These are phyloP conservation scores for Apotomis turbidana DNA, from an alignment of 2,888 invertebrate genomes.

Conservation along the genomic window DNA sequence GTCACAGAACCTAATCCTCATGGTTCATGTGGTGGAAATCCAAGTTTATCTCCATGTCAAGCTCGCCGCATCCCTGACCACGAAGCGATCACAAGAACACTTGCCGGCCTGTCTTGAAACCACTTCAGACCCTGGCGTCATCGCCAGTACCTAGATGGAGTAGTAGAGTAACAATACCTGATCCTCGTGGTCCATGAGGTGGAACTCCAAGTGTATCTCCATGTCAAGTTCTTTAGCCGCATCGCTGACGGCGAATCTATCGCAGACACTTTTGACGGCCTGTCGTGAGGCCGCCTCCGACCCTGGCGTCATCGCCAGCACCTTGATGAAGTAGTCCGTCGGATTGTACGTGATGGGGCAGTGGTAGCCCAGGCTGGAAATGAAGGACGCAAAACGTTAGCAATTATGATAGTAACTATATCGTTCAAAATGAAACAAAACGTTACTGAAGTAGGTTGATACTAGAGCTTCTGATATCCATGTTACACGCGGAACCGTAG, in stretches of 20 bases:
- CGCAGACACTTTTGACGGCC: slow-evolving; percentile 89
- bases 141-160: slow-evolving; percentile 86
- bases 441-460: too few relatives aligned
- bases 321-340: slow-evolving; percentile 94
- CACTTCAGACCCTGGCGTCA: slow-evolving; percentile 90
- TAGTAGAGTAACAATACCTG: slow-evolving; percentile 63
- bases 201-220: slow-evolving; percentile 88
- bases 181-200: slow-evolving; percentile 81
- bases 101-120: slow-evolving; percentile 88
- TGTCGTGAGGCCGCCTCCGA: slow-evolving; percentile 88
- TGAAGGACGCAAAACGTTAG: slow-evolving; percentile 23
- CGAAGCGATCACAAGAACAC: slow-evolving; percentile 90
- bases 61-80: slow-evolving; percentile 90
- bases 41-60: slow-evolving; percentile 89
- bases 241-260: slow-evolving; percentile 90
- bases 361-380: slow-evolving; percentile 86
- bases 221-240: slow-evolving; percentile 90
- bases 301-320: slow-evolving; percentile 91
- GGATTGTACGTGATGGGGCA: slow-evolving; percentile 94
- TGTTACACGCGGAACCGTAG: too few relatives aligned
- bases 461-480: too few relatives aligned
- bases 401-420: too few relatives aligned
- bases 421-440: too few relatives aligned
- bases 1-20: slow-evolving; percentile 73
- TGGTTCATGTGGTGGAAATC: slow-evolving; percentile 86